These are phyloP conservation scores for Drosophila fuyamai DNA, from an alignment of 1,140 invertebrate species.

Conservation along the genomic window DNA sequence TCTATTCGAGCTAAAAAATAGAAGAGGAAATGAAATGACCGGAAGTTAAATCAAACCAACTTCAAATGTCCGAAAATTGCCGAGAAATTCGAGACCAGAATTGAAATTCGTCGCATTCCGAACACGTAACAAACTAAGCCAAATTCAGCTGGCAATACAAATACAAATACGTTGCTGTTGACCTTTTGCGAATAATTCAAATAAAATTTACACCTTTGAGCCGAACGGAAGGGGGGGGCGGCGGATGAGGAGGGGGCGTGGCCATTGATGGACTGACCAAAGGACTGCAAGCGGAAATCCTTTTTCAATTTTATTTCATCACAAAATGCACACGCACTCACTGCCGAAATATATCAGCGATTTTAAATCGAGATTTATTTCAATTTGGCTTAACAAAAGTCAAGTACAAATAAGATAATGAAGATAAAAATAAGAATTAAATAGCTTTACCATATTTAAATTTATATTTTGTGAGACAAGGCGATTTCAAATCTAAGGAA, in stretches of 20 bases:
- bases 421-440: background rate
- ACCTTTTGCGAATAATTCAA: constrained; percentile 77
- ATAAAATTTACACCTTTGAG: constrained; percentile 78
- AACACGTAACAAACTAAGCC: constrained; percentile 52
- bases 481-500: too few relatives aligned
- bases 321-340: constrained; percentile 26
- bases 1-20: constrained; percentile 21
- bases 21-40: constrained; percentile 76
- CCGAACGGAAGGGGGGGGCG: constrained; percentile 5
- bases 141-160: constrained; percentile 44
- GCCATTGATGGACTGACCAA: constrained; percentile 56
- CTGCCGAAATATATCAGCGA: background rate
- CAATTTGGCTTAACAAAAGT: too few relatives aligned
- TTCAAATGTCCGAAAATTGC: constrained; percentile 54
- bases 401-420: background rate
- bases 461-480: too few relatives aligned
- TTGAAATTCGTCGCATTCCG: constrained; percentile 26
- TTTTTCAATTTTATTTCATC: constrained; percentile 79
- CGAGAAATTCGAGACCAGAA: constrained; percentile 17
- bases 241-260: background rate
- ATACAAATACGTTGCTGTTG: constrained; percentile 36
- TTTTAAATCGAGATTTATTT: too few relatives aligned
- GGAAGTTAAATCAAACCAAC: constrained; percentile 78
- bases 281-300: constrained; percentile 76
- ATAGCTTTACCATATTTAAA: too few relatives aligned